Base-by-base conservation (phyloP, 2,113 vertebrate genomes). In the Trinectes maculatus region DNA sequence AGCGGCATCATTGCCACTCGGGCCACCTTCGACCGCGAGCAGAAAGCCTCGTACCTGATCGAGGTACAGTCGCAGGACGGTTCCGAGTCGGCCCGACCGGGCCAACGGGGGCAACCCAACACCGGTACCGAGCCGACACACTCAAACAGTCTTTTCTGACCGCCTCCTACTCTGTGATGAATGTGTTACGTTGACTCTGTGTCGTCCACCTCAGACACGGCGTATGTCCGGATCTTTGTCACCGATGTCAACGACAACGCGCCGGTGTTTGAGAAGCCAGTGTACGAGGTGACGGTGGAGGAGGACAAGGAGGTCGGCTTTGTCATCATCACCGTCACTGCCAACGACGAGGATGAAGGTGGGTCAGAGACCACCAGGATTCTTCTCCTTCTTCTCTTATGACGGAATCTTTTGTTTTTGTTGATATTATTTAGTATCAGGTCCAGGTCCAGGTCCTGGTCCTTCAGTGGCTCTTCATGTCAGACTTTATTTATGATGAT, bases 301-400 rank as follows among this genome's bases (percentile, higher is more conserved):
- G 96, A 97, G 58, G 95, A 96, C 89, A 87, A 89, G 54, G 95
- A 96, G 70, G 89, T 95, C 44, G 95, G 95, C 66, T 94, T 89
- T 65, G 73, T 92, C 68, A 82, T 97, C 69, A 88, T 96, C 86
- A 96, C 94, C 16, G 93, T 94, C 76, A 94, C 92, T n/a, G 96
- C 96, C 83, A 90, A 91, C 48, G 96, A 97, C 47, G 79, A 92
- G 74, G 96, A 97, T 71, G 95, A 96, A 84, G 96, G 96, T 96
- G 83, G 91, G 89, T 67, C 46, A 18, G 4, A 6, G 40, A 3
- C 22, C 4, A 44, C 31, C 18, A 24, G 10, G 19, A 11, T 22
- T 10, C 7, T n/a, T 37, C 15, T 25, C 12, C 11, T 12, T 0
- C 8, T 21, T 24, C 5, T 29, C 13, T 26, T n/a, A n/a, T n/a